phyloP scores from a whole-genome alignment of 2,888 invertebrate genomes.

The Lithophane ornitopus region DNA sequence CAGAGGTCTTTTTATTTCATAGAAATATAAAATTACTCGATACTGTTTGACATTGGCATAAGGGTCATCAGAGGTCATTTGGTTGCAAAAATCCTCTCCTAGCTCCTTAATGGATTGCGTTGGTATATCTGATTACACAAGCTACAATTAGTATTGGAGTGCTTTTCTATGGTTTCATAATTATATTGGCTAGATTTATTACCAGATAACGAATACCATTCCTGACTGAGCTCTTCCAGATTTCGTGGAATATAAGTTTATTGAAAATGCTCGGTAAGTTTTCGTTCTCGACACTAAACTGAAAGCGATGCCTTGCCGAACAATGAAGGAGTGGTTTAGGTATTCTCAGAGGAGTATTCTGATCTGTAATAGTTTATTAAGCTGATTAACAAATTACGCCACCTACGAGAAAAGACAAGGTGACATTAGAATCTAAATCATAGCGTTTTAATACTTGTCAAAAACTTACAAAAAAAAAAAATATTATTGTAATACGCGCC shows the following conservation, averaged over 20 bases:
- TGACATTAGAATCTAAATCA: constrained; percentile 8
- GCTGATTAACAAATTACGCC: not conserved
- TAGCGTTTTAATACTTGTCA: constrained; percentile 6
- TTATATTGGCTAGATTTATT: too few species aligned
- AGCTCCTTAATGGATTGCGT: too few species aligned
- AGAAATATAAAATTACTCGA: too few species aligned
- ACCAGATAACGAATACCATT: too few species aligned
- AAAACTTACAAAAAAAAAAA: not conserved
- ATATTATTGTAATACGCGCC: not conserved
- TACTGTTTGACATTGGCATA: too few species aligned
- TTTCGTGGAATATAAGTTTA: not conserved
- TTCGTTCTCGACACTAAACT: constrained; percentile 18
- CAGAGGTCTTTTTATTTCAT: too few species aligned
- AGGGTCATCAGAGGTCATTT: too few species aligned
- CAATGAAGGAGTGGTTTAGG: constrained; percentile 2
- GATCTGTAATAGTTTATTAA: constrained; percentile 1
- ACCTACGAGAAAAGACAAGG: not conserved
- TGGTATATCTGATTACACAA: too few species aligned
- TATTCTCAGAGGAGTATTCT: not conserved
- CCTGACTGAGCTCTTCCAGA: too few species aligned
- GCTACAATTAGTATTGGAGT: not conserved
- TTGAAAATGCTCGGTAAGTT: constrained; percentile 3
- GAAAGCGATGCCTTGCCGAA: constrained; percentile 1
- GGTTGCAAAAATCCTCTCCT: too few species aligned
- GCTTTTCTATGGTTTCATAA: not conserved